Conservation (phyloP, 1,140 invertebrate species). For the Thereuonema tuberculata region DNA sequence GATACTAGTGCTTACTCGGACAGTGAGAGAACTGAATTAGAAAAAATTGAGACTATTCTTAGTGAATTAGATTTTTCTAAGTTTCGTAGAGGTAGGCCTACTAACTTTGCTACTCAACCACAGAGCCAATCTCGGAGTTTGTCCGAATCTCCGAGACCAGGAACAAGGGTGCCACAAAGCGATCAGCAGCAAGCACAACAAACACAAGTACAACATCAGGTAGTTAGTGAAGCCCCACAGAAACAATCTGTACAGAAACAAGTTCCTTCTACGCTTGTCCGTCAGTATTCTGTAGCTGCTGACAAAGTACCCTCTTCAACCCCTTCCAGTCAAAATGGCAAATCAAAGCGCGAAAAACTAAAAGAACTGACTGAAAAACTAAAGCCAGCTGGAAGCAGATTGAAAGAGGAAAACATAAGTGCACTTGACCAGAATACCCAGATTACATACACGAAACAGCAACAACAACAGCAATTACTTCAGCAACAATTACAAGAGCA, state of each 20-base stretch:
- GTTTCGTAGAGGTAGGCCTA: constrained; percentile 34
- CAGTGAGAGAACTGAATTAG: constrained; percentile 10
- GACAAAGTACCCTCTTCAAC: too few species aligned
- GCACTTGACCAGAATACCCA: too few species aligned
- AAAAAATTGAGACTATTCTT: constrained; percentile 42
- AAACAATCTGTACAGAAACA: neutral
- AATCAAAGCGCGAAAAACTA: constrained; percentile 41
- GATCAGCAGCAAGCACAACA: constrained; percentile 27
- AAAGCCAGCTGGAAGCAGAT: constrained; percentile 23
- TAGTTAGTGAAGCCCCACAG: neutral
- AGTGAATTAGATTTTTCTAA: constrained; percentile 39
- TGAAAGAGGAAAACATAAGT: too few species aligned
- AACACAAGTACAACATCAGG: constrained; percentile 28
- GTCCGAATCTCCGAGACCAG: constrained; percentile 1
- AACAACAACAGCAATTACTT: constrained; percentile 38
- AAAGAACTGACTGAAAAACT: constrained; percentile 59
- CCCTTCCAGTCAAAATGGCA: too few species aligned
- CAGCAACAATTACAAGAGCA: constrained; percentile 6
- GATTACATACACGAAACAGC: neutral
- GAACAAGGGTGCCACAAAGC: constrained; percentile 22
- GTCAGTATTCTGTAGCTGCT: too few species aligned
- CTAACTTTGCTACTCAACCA: neutral
- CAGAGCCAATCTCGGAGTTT: neutral
- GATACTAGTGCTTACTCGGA: constrained; percentile 9
- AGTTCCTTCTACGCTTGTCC: neutral